Evolutionary conservation across 2,113 vertebrate genomes (phyloP), one percentile per base, ranked within the genome.

Genomic region (Apteryx mantelli): DNA sequence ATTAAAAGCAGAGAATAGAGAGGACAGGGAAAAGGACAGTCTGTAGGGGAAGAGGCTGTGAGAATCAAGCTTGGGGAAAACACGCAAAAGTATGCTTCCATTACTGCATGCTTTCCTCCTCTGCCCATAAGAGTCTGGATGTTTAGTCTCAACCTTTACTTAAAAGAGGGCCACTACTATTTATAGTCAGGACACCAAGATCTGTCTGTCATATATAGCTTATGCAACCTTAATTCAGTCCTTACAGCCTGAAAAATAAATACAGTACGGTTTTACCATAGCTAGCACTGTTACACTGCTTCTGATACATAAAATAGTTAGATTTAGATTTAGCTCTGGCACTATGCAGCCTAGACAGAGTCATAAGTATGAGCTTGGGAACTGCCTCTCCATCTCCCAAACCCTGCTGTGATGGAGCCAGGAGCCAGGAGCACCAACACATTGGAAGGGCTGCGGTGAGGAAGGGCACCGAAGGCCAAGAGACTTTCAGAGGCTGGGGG

Each of bases 131-230:
- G 1, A 4, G 30, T n/a, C 40, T 83, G 60, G 26, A 28, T 86
- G 95, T 91, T 89, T 84, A 85, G 56, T 84, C 28, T 69, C 25
- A 46, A 61, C 12, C 60, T 82, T 95, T 92, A 38, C 74, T 89
- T 89, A 79, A 88, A 94, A 89, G 65, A 94, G 24, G 14, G 17
- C 10, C 20, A 64, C 89, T 77, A 56, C 16, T 93, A 65, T 91
- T 94, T 86, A 88, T 69, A 65, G 80, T 46, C 66, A 73, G 53
- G 58, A 81, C 21, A 88, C 6, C 24, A 69, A 74, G 38, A 77
- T 65, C 28, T 16, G 22, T 60, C 70, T 83, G 68, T 88, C 83
- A 86, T 89, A 86, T 87, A 78, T 34, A 75, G 65, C 24, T 86
- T 82, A 60, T 71, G 26, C 42, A 91, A 71, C 55, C 30, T 84